Evolutionary conservation across 2,888 invertebrate genomes (phyloP).

Genomic region (Drosophila paranaensis): DNA sequence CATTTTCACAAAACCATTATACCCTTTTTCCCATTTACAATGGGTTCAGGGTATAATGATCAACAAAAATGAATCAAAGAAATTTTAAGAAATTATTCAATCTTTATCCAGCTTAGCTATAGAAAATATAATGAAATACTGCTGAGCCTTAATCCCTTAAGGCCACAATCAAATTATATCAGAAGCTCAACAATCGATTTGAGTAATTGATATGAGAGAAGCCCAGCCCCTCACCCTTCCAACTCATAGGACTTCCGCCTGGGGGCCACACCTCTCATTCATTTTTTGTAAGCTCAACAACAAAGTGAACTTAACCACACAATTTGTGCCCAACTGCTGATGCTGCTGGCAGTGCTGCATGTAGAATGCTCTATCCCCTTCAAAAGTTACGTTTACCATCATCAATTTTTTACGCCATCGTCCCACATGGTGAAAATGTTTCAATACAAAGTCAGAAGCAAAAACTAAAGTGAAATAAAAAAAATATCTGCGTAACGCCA

Average conservation of each 20-base stretch:
- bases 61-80: background rate
- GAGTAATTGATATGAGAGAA: background rate
- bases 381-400: slow-evolving; percentile 44
- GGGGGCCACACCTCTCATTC: background rate
- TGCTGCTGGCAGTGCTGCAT: slow-evolving; percentile 1
- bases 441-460: slow-evolving; percentile 56
- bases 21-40: too few species aligned
- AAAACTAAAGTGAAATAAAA: slow-evolving; percentile 13
- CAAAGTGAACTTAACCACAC: slow-evolving; percentile 52
- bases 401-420: slow-evolving; percentile 66
- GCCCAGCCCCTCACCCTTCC: background rate
- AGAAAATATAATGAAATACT: background rate
- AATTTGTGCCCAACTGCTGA: slow-evolving; percentile 34
- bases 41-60: too few species aligned
- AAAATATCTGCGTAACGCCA: slow-evolving; percentile 38
- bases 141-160: too few species aligned
- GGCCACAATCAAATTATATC: background rate
- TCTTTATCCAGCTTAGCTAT: background rate
- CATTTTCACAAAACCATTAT: too few species aligned
- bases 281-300: slow-evolving; percentile 10
- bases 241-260: background rate
- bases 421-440: slow-evolving; percentile 65
- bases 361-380: background rate
- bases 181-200: slow-evolving; percentile 2
- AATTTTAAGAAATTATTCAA: background rate